Percentiles rank a stretch among this genome's conserved stretches.
These are phyloP conservation scores for Phalacrocorax pelagicus DNA, from an alignment of 2,113 vertebrate species.

Conservation along the genomic window DNA sequence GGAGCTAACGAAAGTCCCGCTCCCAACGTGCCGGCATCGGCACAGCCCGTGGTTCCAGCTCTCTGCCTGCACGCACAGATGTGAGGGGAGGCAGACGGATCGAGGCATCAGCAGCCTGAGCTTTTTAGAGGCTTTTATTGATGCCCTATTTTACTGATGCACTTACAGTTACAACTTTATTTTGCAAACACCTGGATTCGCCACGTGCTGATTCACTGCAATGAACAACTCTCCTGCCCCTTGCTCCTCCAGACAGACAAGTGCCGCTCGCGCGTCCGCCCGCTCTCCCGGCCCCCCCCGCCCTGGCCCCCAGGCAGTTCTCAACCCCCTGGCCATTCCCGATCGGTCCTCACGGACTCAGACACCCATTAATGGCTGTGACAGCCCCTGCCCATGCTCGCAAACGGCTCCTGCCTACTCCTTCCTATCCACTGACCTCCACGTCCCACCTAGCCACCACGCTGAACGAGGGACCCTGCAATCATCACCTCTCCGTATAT, in stretches of 20 bases:
- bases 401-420: not conserved
- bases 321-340: accelerated
- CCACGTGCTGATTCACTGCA: not conserved
- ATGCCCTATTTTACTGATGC: not conserved
- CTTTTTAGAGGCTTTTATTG: not conserved
- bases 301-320: not conserved
- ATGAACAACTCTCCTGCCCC: not conserved
- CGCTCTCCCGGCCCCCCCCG: not conserved
- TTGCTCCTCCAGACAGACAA: not conserved
- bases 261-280: accelerated
- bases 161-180: not conserved
- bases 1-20: not conserved
- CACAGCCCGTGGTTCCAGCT: not conserved
- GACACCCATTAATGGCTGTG: not conserved
- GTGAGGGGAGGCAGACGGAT: not conserved
- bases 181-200: not conserved
- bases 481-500: not conserved
- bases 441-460: not conserved
- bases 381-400: not conserved
- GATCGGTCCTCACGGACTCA: not conserved
- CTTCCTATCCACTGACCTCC: not conserved
- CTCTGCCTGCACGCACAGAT: not conserved
- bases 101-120: not conserved
- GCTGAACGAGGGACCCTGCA: accelerated
- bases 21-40: accelerated